phyloP scores from a whole-genome alignment of 2,113 vertebrate species.

The Callopanchax toddi region DNA sequence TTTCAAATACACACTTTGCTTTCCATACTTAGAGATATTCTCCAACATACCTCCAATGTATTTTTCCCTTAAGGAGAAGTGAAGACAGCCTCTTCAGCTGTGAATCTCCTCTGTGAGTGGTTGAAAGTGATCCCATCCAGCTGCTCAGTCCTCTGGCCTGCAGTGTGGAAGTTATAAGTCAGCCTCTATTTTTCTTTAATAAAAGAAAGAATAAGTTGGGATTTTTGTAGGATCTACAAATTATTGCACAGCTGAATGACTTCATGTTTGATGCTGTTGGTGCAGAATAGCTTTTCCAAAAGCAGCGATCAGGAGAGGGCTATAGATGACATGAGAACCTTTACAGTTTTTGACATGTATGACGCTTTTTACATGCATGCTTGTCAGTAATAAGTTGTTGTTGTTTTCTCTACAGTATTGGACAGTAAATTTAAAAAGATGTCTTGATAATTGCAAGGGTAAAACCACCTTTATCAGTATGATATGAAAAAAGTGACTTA shows the following conservation, averaged over 20 bases:
- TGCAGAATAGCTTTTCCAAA: conserved; percentile 17
- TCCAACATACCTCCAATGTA: neutral
- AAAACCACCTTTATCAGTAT: too few relatives aligned
- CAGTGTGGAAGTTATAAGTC: conserved; percentile 16
- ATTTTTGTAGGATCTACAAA: conserved; percentile 47
- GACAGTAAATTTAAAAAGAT: too few relatives aligned
- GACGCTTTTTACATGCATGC: neutral
- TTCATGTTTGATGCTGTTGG: conserved; percentile 21
- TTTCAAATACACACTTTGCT: neutral
- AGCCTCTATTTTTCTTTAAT: conserved; percentile 59
- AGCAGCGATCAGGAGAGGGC: conserved; percentile 3
- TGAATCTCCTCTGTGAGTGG: conserved; percentile 11
- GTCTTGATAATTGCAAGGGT: too few relatives aligned
- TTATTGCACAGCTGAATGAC: conserved; percentile 39
- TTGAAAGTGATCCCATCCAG: conserved; percentile 10
- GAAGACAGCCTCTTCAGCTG: conserved; percentile 5
- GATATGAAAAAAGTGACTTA: conserved; percentile 6
- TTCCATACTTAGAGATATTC: neutral
- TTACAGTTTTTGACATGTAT: neutral
- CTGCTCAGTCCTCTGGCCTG: conserved; percentile 1
- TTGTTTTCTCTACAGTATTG: neutral
- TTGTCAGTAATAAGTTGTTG: conserved; percentile 3
- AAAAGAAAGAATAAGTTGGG: conserved; percentile 41
- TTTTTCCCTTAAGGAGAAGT: neutral
- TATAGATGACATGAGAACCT: neutral